Percentiles rank a stretch among this genome's conserved stretches.
phyloP scores from a whole-genome alignment of 2,888 invertebrate species.

The Nomada goodeniana region DNA sequence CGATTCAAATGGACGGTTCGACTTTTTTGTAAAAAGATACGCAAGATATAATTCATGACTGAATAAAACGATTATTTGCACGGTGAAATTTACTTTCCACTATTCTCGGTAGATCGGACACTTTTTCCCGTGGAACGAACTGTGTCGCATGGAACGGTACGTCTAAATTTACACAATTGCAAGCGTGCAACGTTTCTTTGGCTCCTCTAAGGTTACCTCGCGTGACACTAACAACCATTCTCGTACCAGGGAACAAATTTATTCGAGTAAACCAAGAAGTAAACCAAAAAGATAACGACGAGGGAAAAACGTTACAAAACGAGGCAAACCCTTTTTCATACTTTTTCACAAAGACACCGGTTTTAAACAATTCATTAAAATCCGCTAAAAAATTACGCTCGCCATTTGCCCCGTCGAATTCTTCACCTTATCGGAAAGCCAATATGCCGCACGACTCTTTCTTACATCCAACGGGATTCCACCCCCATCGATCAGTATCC shows the following conservation, averaged over 20 bases:
- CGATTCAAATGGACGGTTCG: no score
- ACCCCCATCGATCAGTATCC: neutral
- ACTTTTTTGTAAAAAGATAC: no score
- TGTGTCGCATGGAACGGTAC: neutral
- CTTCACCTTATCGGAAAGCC: neutral
- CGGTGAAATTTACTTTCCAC: neutral
- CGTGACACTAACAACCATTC: neutral
- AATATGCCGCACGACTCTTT: neutral
- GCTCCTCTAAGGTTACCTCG: neutral
- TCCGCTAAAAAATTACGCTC: no score
- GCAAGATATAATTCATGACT: neutral
- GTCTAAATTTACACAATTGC: neutral
- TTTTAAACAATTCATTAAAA: no score
- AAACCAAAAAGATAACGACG: neutral
- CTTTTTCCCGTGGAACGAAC: neutral
- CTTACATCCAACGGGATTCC: neutral
- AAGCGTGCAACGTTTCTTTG: neutral
- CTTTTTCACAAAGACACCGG: no score
- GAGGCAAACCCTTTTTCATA: no score
- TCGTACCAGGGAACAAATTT: neutral
- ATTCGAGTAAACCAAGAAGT: neutral
- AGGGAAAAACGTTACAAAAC: no score
- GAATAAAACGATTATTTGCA: neutral
- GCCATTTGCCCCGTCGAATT: neutral
- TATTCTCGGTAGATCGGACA: neutral